Percentiles rank a stretch among this genome's conserved stretches.
Conservation (phyloP, 2,888 invertebrate species). For the Aporophyla nigra region DNA sequence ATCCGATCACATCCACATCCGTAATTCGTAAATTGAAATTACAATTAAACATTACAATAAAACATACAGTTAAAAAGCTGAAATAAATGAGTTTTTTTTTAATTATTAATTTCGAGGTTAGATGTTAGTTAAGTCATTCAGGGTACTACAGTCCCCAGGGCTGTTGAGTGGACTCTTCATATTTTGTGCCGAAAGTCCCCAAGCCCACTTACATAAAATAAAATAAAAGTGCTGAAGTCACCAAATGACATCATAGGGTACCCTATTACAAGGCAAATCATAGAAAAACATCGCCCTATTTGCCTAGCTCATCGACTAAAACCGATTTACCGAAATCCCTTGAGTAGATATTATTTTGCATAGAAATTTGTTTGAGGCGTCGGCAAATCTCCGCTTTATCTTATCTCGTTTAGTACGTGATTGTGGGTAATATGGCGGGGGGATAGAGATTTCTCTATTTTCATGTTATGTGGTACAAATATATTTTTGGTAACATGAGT, state of each 20-base stretch:
- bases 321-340: constrained; percentile 66
- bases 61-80: too few relatives aligned
- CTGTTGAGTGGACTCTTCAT: too few relatives aligned
- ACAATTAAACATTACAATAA: too few relatives aligned
- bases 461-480: constrained; percentile 23
- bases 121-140: too few relatives aligned
- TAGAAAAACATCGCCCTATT: constrained; percentile 45
- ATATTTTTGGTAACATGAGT: background rate
- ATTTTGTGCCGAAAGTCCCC: background rate
- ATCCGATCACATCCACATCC: too few relatives aligned
- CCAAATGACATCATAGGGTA: constrained; percentile 6
- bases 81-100: too few relatives aligned
- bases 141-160: too few relatives aligned
- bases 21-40: too few relatives aligned
- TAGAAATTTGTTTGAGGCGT: constrained; percentile 66
- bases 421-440: constrained; percentile 56
- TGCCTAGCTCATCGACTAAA: constrained; percentile 59
- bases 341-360: constrained; percentile 66
- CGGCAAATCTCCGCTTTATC: constrained; percentile 60
- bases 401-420: constrained; percentile 64
- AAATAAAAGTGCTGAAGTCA: constrained; percentile 1
- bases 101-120: too few relatives aligned
- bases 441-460: constrained; percentile 42
- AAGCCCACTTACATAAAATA: constrained; percentile 1
- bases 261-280: constrained; percentile 30